phyloP scores from a whole-genome alignment of 30 jellyfish, hydroid and myxozoan species.

The Aurelia sp. region DNA sequence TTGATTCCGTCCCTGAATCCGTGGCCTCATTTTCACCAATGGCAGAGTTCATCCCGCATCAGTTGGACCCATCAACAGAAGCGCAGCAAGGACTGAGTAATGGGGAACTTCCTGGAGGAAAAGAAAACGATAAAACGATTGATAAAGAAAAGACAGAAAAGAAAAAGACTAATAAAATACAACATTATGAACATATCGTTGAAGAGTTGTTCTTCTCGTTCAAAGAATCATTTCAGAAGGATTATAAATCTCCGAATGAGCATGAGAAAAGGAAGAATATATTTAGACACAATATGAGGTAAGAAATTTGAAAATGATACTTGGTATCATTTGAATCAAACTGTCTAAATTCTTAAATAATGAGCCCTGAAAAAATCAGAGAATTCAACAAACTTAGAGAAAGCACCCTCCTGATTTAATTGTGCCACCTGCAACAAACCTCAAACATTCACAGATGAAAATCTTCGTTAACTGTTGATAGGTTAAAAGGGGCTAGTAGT shows the following conservation, averaged over 20 bases:
- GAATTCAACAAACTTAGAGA: background rate
- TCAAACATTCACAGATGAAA: background rate
- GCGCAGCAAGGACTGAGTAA: constrained; percentile 38
- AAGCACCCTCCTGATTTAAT: background rate
- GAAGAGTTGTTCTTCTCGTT: constrained; percentile 67
- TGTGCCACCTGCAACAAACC: background rate
- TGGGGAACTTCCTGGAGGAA: constrained; percentile 24
- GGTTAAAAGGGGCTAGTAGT: no score
- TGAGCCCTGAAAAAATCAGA: background rate
- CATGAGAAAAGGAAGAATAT: constrained; percentile 88
- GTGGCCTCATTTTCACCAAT: constrained; percentile 83
- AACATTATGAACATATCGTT: constrained; percentile 74
- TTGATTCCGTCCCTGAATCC: constrained; percentile 65
- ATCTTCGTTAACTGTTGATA: no score
- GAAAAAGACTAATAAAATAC: background rate
- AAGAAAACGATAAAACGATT: background rate
- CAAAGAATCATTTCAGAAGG: constrained; percentile 60
- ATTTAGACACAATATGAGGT: constrained; percentile 92
- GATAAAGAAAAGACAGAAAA: background rate
- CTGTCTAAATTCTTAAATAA: background rate
- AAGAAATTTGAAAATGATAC: background rate
- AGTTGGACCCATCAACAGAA: constrained; percentile 25
- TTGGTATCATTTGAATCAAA: background rate
- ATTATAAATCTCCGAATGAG: constrained; percentile 63
- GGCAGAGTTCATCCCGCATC: constrained; percentile 89